Conservation (phyloP, 2,888 invertebrate genomes). For the Poecilobothrus nobilitatus region DNA sequence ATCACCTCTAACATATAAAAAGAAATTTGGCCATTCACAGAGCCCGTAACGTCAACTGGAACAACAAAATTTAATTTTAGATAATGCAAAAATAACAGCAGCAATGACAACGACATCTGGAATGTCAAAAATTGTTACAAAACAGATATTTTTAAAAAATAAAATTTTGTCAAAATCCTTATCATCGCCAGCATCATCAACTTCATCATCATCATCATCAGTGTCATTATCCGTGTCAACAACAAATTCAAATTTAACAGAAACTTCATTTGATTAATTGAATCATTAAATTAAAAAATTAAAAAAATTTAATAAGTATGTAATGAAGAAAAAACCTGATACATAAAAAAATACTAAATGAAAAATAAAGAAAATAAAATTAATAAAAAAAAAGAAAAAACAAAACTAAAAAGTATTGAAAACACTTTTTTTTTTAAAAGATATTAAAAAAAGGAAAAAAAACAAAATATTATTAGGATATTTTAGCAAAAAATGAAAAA, state of each 20-base stretch:
- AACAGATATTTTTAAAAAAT: not conserved
- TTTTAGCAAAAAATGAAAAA: not conserved
- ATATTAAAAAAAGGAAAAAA: no score
- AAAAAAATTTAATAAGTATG: no score
- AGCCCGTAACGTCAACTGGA: constrained; percentile 23
- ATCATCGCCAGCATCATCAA: not conserved
- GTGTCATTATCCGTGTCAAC: no score
- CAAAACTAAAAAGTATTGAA: no score
- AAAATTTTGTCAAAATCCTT: not conserved
- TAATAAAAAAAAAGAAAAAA: no score
- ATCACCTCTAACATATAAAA: constrained; percentile 50
- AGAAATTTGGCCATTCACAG: constrained; percentile 24
- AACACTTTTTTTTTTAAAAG: no score
- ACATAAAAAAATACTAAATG: no score
- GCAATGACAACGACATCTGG: not conserved
- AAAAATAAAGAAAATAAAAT: no score
- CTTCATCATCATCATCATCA: not conserved
- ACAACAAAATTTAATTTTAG: not conserved
- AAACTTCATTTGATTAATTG: no score
- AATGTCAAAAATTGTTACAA: not conserved
- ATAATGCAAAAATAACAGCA: not conserved
- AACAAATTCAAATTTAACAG: no score
- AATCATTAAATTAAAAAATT: no score
- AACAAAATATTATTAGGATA: not conserved
- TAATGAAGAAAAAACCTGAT: no score